Evolutionary conservation across 1,140 invertebrate species (phyloP), one percentile per base, ranked within the genome.

Genomic region (Zaprionus africanus): DNA sequence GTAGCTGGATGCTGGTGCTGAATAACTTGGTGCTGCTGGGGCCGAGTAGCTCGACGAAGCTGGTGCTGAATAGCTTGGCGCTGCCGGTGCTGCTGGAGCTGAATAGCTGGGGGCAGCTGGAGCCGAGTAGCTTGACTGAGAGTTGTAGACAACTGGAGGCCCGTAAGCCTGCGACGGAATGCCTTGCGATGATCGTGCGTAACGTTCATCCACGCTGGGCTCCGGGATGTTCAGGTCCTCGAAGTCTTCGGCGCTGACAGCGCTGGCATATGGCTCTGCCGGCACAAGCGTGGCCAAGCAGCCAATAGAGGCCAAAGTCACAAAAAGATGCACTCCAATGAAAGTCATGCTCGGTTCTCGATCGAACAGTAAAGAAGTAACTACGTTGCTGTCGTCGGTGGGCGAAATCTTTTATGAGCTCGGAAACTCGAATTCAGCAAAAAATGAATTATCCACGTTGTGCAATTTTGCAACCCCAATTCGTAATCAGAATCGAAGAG

Each of bases 141-240:
- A 79, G 46, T 76, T 83, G 46, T 83, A 83, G 26, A 77, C 28
- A n/a, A 79, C 46, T 36, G 81, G 81, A 9, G 81, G 59, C n/a
- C 67, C 81, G 38, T 83, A 83, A 0, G 81, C 81, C 61, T 80
- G 81, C 0, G 51, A 12, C 0, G 81, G 81, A 60, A 83, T 83
- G 1, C 36, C 58, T 9, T 56, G 41, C 4, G 43, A 56, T 1
- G 74, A 54, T 57, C 78, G 62, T 15, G 67, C 60, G 46, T 34
- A 70, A 0, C 84, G 84, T 13, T 78, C 60, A 5, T 84, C 78
- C 17, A 70, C 46, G 34, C 19, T 58, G 19, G 22, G n/a, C 38
- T 80, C 80, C 5, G 77, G 65, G 9, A 75, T 28, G 43, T 54
- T 66, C 3, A 87, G 24, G 13, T 62, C 76, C n/a, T 76, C 83